Percentiles rank a stretch among this genome's conserved stretches.
phyloP scores from a whole-genome alignment of 1,140 invertebrate genomes.

The Chironomus tepperi region DNA sequence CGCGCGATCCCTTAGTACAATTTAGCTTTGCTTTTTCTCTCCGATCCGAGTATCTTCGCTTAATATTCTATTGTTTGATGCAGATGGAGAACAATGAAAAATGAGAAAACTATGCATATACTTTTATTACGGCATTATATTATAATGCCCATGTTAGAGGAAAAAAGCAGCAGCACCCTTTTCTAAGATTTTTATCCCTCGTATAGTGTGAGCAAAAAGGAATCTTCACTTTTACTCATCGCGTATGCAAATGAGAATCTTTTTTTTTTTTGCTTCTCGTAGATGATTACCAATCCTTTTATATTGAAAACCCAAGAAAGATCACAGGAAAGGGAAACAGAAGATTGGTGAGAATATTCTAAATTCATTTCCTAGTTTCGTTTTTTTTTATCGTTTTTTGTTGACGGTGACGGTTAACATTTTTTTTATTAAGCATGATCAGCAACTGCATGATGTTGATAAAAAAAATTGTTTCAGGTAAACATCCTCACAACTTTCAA shows the following conservation, averaged over 20 bases:
- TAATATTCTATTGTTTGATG: constrained; percentile 15
- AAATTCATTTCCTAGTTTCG: not conserved
- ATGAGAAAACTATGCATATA: constrained; percentile 18
- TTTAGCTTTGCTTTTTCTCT: not conserved
- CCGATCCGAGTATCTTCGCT: not conserved
- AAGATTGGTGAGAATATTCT: constrained; percentile 8
- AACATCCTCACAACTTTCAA: not conserved
- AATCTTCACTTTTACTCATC: constrained; percentile 20
- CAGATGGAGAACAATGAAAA: constrained; percentile 20
- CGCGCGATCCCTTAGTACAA: not conserved
- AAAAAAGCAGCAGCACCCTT: not conserved
- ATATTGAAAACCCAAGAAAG: not conserved
- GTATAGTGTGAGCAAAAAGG: constrained; percentile 2
- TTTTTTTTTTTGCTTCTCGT: constrained; percentile 12
- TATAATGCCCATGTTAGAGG: not conserved
- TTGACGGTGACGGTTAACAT: not conserved
- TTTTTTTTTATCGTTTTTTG: not conserved
- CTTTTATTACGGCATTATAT: not conserved
- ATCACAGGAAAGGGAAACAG: not conserved
- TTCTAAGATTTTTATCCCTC: not conserved
- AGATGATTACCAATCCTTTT: constrained; percentile 13
- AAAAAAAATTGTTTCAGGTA: not conserved
- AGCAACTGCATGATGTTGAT: too few relatives aligned
- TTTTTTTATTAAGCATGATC: too few relatives aligned
- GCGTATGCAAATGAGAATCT: constrained; percentile 21